These are phyloP conservation scores for Oxyura jamaicensis DNA, from an alignment of 2,113 vertebrate species.

Conservation along the genomic window DNA sequence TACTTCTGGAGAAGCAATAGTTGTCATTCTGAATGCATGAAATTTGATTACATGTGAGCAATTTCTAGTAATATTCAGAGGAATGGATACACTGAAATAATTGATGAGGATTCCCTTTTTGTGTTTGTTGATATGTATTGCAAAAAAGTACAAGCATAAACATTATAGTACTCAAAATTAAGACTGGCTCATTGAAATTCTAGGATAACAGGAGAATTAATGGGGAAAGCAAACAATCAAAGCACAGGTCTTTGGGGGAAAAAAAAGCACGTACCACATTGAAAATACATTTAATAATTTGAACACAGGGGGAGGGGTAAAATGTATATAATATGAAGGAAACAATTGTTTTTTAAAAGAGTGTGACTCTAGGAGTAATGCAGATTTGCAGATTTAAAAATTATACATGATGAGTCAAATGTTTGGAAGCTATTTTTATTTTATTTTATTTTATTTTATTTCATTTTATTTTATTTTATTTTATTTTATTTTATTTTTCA, in stretches of 20 bases:
- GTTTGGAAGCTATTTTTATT: background rate
- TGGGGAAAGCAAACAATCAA: background rate
- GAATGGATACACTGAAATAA: background rate
- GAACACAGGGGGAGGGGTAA: background rate
- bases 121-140: background rate
- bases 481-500: no score
- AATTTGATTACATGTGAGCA: background rate
- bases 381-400: background rate
- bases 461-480: no score
- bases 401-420: background rate
- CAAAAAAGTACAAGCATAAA: background rate
- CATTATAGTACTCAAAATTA: background rate
- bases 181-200: background rate
- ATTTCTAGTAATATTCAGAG: background rate
- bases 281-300: background rate
- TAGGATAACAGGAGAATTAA: background rate
- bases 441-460: background rate
- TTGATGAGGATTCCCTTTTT: background rate
- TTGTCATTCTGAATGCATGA: background rate
- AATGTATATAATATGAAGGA: background rate
- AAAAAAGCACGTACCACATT: background rate
- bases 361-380: background rate
- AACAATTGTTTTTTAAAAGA: background rate
- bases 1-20: background rate
- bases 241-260: no score